Evolutionary conservation across 2,888 invertebrate genomes (phyloP), one percentile per base, ranked within the genome.

Genomic region (Dromius quadrimaculatus): DNA sequence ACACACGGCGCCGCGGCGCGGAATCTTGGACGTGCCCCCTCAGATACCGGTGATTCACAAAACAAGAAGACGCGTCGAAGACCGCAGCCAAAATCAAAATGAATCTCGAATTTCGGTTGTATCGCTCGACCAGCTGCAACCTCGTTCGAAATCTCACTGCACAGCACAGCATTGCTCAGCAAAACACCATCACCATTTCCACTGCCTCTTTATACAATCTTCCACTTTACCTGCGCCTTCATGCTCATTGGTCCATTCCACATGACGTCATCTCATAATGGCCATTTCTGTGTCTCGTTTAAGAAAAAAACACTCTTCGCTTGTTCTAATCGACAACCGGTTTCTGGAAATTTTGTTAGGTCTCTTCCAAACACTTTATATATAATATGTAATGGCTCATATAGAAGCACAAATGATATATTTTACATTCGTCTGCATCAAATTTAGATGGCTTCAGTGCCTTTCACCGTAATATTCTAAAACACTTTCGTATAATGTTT

Each of bases 191-290:
- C 50, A 47, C 11, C 45, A 61, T 45, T 50, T 70, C 62, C 70
- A 62, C 61, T 47, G 70, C 70, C 62, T 62, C 70, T 70, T 70
- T 70, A 70, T 70, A 70, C 70, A 70, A 70, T 70, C 61, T 61
- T 70, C 70, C 70, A 70, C 70, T 62, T 70, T 70, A 70, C 70
- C 70, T 70, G 70, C 50, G 32, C 22, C 70, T 62, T 17, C 34
- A 47, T 47, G 70, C 62, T 70, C 70, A 70, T 70, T 70, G 70
- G 70, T 70, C 70, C 70, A 70, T 70, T 47, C 38, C 17, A 36
- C 9, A 20, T 70, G 70, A 61, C 70, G 70, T 70, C 70, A 70
- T 20, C 23, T 32, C 22, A 34, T 70, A 70, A 70, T 70, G 32
- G 70, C 62, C 61, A 70, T 70, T 61, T 62, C 70, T 69, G 45